Base-by-base conservation (phyloP, 2,113 vertebrate species). In the Mus pahari region DNA sequence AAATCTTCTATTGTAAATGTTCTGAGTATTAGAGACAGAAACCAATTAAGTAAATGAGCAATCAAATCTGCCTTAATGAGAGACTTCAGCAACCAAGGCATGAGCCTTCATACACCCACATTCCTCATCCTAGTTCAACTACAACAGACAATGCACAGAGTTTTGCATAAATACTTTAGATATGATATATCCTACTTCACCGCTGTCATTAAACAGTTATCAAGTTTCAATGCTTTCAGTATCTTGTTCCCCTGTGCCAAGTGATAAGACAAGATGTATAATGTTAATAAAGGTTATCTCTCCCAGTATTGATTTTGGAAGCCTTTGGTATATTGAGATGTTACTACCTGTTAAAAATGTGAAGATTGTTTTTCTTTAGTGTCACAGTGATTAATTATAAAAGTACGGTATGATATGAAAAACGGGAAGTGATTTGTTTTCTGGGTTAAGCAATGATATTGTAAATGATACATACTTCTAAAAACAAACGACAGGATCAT, bases 241-340 rank as follows among this genome's bases (percentile, higher is more conserved):
- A 9, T 50, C 16, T 87, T 82, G 75, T 55, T 78, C 24, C 45
- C 71, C 64, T 83, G 22, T 60, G 92, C 28, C 17, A 73, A 60
- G 94, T 86, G 75, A 94, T 7, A 87, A 89, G 64, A 92, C 6
- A 93, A 95, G 88, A 83, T 11, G 58, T 42, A 84, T 50, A 58
- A 81, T 55, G 31, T 68, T 84, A 96, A 94, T 75, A 89, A 71
- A 36, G 26, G 22, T 87, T 39, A 10, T 89, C 91, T 90, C 97
- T 95, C 53, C 17, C 58, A 68, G 22, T 48, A 45, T 14, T 74
- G 86, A 96, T 89, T 60, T 82, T 22, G 31, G 70, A 95, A 78
- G 45, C 20, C 53, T 83, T 62, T 78, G 33, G 53, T 83, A 20
- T 26, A 71, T 1, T 66, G 36, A 82, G n/a, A 89, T 77, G 90